Evolutionary conservation across 2,888 invertebrate genomes (phyloP), one percentile per base, ranked within the genome.

Genomic region (Resseliella maxima): DNA sequence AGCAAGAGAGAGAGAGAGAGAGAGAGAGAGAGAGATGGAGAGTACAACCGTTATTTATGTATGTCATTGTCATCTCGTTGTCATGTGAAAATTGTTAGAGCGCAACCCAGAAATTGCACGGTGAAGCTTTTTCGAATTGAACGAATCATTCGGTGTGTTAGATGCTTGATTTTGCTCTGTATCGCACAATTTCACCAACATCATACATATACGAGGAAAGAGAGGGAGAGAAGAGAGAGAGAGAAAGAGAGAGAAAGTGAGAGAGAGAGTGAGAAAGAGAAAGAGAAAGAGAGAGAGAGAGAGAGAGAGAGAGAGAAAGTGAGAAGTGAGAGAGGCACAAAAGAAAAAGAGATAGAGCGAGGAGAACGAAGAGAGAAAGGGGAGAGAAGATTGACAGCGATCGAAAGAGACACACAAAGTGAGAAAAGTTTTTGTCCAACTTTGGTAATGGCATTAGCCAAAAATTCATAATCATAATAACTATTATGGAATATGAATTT

Each of bases 391-490:
- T 12, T 50, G 15, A n/a, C n/a, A 59, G 59, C 24, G 24, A 3
- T 50, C 50, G 50, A 10, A 27, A n/a, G 36, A 36, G 21, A 83
- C n/a, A n/a, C n/a, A 12, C 83, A 5, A 83, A 12, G 24, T n/a
- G n/a, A 24, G 8, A 83, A 83, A 36, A 83, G 38, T 83, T 83
- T 83, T 38, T 24, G 83, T 38, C 83, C 83, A 83, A 83, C 83
- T 83, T 24, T 10, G 38, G n/a, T 38, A 83, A 83, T 83, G 38
- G n/a, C 83, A 83, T 83, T 83, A 83, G 8, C 38, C 38, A 83
- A 83, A n/a, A n/a, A 83, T 83, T 83, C 83, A 36, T 72, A 72
- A 31, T 38, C 38, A 38, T 83, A 83, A 83, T 83, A 24, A 83
- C 83, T 38, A 83, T 38, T 83, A 38, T 83, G 83, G 36, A 38